Conservation (phyloP, 2,888 invertebrate genomes). For the Microdon myrmicae region DNA sequence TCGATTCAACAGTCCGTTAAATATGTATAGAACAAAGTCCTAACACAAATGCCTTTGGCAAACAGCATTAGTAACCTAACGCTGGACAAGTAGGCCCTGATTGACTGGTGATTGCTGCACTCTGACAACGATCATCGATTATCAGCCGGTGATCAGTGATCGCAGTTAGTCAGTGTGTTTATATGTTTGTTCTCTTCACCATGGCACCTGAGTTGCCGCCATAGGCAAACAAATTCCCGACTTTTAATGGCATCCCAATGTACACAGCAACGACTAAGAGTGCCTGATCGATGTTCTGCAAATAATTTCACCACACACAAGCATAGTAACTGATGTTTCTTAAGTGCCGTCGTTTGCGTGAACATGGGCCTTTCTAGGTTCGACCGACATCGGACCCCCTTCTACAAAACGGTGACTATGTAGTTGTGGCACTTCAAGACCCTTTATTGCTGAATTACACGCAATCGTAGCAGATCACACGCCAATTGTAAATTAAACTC, state of each 20-base stretch:
- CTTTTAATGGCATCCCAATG: conserved; percentile 45
- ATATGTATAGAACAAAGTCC: conserved; percentile 59
- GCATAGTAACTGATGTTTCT: too few relatives aligned
- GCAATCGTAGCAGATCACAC: too few relatives aligned
- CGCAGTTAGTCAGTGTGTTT: too few relatives aligned
- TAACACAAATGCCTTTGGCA: too few relatives aligned
- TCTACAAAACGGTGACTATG: too few relatives aligned
- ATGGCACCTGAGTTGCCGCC: conserved; percentile 40
- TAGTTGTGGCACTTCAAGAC: conserved; percentile 36
- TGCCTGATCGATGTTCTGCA: conserved; percentile 37
- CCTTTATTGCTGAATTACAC: conserved; percentile 41
- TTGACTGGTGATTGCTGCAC: conserved; percentile 44
- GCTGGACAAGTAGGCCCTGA: conserved; percentile 46
- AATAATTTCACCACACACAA: conserved; percentile 33
- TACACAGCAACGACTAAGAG: conserved; percentile 26
- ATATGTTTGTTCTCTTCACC: conserved; percentile 42
- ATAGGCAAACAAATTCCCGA: conserved; percentile 36
- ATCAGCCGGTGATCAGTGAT: conserved; percentile 36
- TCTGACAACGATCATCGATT: conserved; percentile 27
- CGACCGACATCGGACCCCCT: too few relatives aligned
- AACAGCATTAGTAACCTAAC: too few relatives aligned
- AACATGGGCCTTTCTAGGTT: not conserved
- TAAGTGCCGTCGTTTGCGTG: not conserved
- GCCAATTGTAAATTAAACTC: too few relatives aligned
- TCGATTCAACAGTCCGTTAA: conserved; percentile 65